Base-by-base conservation (phyloP, 2,113 vertebrate species). In the Charina bottae region DNA sequence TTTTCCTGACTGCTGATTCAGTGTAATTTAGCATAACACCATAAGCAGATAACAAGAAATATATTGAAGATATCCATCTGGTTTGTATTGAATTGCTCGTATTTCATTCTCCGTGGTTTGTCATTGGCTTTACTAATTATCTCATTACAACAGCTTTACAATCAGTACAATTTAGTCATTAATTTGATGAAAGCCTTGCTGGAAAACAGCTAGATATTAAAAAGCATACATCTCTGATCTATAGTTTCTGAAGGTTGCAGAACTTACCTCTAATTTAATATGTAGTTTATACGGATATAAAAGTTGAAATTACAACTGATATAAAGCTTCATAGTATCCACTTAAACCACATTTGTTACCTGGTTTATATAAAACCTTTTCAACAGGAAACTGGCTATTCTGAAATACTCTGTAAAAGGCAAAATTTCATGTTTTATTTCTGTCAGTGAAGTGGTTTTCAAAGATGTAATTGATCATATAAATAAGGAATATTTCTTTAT, bases 1-100 rank as follows among this genome's bases (percentile, higher is more conserved):
- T 95, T 95, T 95, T 94, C 92, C 92, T 92, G 92, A 95, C 94
- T 37, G 72, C 95, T 91, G 96, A 91, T 94, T 95, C 90, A n/a
- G 89, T 97, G 96, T 97, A 97, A 97, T 96, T 97, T 97, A 97
- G 96, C 95, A 86, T 96, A 96, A 96, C 95, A 97, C 96, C 95
- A 96, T 92, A 83, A 96, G 93, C 95, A 96, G 96, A 97, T 96
- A 97, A 95, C 95, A 97, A 95, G 97, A 96, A 97, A 96, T 96
- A 96, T 97, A 97, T 97, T 98, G 97, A 96, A 97, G 97, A 97
- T 94, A 98, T 97, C 96, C 97, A 97, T 98, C 97, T 97, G 96
- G 97, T 96, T 96, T 87, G 85, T 86, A 3, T 23, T 83, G 96
- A 72, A 94, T 94, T 84, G 58, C 88, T 91, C 13, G 28, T 89